Base-by-base conservation (phyloP, 2,113 vertebrate genomes). In the Xyliphius kryptos region DNA sequence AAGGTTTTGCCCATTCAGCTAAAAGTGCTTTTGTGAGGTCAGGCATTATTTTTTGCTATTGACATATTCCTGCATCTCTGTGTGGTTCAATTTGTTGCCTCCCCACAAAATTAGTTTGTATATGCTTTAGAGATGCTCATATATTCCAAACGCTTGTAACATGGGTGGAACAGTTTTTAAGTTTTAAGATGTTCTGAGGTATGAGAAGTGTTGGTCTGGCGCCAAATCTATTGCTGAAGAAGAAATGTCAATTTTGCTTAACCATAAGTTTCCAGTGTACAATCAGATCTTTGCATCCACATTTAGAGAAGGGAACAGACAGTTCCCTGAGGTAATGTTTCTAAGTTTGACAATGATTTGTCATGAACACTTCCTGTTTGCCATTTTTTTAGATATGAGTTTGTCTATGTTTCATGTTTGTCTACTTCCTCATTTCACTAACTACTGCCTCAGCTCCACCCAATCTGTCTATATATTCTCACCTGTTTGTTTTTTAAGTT, bases 401-500 rank as follows among this genome's bases (percentile, higher is more conserved):
- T 43, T 57, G 17, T 19, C 13, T 12, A 21, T 57, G 17, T 43
- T 17, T 44, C 17, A 8, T 44, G 19, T 14, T 10, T 22, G 20
- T 21, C 56, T 22, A 26, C 40, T 58, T 58, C 56, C 40, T 44
- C 56, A 9, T 43, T 57, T 44, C 6, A 19, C 17, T n/a, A 41
- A 41, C 40, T 41, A 12, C 17, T 19, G 9, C 7, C 11, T 20
- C 55, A 56, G 37, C 40, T 58, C 40, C 56, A 43, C 38, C 13
- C 19, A 46, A 26, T 58, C 6, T 19, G 22, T 37, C 32, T 37
- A 49, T 48, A 36, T 17, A 22, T 37, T 48, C 14, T 32, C 15
- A 59, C 40, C 10, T 41, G 40, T 41, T 41, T 41, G 40, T 41
- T 41, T 10, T 41, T 41, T 11, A 41, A 41, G 13, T 9, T 41